phyloP scores from a whole-genome alignment of 2,888 invertebrate species.

The Philaethria dido region DNA sequence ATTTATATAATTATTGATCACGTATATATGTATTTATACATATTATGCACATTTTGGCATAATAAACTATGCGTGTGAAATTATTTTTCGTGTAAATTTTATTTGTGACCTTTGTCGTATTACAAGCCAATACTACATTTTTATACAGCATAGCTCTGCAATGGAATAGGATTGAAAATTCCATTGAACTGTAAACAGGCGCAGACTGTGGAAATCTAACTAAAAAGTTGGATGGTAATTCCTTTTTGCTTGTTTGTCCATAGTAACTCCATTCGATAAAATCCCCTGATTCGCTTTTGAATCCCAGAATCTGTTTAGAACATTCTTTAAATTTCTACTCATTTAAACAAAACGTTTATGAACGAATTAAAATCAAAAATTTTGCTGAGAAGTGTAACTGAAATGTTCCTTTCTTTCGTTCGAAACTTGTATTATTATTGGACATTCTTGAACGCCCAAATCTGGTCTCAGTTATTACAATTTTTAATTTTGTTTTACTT shows the following conservation, averaged over 20 bases:
- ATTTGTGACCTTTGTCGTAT: constrained; percentile 45
- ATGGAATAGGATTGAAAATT: constrained; percentile 66
- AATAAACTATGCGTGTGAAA: neutral
- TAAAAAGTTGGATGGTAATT: constrained; percentile 68
- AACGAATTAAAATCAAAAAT: constrained; percentile 37
- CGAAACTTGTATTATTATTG: constrained; percentile 44
- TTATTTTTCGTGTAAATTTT: neutral
- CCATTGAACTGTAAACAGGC: constrained; percentile 64
- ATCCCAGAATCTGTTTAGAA: constrained; percentile 50
- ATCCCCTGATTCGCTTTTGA: constrained; percentile 59
- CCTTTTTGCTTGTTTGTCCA: constrained; percentile 63
- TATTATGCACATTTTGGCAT: neutral
- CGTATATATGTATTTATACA: neutral
- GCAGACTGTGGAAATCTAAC: constrained; percentile 65
- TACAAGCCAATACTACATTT: constrained; percentile 52
- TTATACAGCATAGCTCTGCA: constrained; percentile 63
- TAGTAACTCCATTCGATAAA: constrained; percentile 56
- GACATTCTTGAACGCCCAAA: constrained; percentile 41
- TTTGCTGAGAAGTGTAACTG: constrained; percentile 41
- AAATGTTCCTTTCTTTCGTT: constrained; percentile 43
- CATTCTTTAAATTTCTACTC: constrained; percentile 44
- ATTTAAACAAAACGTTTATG: constrained; percentile 35
- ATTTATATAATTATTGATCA: neutral
- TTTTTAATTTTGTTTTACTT: constrained; percentile 26
- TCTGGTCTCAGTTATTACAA: constrained; percentile 34